phyloP scores from a whole-genome alignment of 2,113 vertebrate species.

The Orycteropus afer region DNA sequence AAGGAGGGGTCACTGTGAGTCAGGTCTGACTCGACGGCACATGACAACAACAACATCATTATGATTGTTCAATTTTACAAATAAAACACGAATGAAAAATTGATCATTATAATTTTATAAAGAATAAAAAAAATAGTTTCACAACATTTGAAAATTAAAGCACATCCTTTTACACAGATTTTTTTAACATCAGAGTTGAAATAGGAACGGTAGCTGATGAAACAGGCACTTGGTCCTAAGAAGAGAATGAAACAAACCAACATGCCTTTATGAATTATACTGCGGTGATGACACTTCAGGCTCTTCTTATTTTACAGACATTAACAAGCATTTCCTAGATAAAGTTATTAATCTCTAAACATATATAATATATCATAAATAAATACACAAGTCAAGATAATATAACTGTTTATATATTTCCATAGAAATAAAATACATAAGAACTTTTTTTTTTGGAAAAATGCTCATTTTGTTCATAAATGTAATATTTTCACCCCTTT shows the following conservation, averaged over 20 bases:
- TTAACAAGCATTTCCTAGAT: neutral
- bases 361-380: neutral
- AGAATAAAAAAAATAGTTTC: neutral
- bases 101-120: constrained; percentile 20
- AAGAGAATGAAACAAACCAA: neutral
- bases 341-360: neutral
- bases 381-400: neutral
- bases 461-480: neutral
- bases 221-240: neutral
- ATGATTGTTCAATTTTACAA: constrained; percentile 10
- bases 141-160: constrained; percentile 22
- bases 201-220: neutral
- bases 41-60: too few relatives aligned
- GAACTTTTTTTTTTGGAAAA: constrained; percentile 7
- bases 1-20: too few relatives aligned
- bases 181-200: constrained; percentile 38
- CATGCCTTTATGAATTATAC: neutral
- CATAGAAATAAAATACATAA: neutral
- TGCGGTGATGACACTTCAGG: neutral
- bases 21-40: too few relatives aligned
- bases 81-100: neutral
- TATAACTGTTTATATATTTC: constrained; percentile 1
- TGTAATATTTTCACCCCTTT: neutral
- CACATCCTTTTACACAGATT: neutral
- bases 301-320: neutral